These are phyloP conservation scores for Burhinus oedicnemus DNA, from an alignment of 2,113 vertebrate genomes.

Conservation along the genomic window DNA sequence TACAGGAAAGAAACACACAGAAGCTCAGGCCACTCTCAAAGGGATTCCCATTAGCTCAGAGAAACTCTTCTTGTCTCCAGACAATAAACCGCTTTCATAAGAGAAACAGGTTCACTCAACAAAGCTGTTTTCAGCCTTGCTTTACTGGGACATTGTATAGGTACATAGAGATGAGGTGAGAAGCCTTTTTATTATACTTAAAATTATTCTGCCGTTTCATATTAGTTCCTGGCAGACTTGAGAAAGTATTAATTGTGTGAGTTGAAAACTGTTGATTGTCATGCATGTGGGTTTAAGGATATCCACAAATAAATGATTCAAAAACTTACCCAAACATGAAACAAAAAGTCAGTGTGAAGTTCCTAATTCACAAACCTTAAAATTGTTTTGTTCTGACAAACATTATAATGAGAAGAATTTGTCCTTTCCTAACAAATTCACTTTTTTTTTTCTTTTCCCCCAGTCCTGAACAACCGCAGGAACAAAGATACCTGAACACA, in stretches of 20 bases:
- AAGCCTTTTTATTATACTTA: background rate
- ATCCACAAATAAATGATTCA: background rate
- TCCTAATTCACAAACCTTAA: background rate
- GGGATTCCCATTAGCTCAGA: background rate
- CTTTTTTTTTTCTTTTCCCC: rapidly evolving
- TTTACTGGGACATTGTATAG: background rate
- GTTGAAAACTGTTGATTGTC: background rate
- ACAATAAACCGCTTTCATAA: background rate
- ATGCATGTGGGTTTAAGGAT: background rate
- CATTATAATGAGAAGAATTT: background rate
- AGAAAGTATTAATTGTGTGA: background rate
- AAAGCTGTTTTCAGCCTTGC: background rate
- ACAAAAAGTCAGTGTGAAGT: background rate
- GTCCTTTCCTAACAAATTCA: background rate
- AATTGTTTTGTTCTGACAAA: background rate
- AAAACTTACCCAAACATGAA: background rate
- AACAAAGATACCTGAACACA: background rate
- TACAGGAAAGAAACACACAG: background rate
- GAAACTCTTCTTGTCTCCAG: background rate
- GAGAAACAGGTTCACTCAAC: background rate
- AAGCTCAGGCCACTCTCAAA: background rate
- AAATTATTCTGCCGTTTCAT: background rate
- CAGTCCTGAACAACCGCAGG: background rate
- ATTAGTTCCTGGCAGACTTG: background rate
- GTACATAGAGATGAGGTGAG: background rate